phyloP scores from a whole-genome alignment of 2,888 invertebrate genomes.

The Crocallis elinguaria region DNA sequence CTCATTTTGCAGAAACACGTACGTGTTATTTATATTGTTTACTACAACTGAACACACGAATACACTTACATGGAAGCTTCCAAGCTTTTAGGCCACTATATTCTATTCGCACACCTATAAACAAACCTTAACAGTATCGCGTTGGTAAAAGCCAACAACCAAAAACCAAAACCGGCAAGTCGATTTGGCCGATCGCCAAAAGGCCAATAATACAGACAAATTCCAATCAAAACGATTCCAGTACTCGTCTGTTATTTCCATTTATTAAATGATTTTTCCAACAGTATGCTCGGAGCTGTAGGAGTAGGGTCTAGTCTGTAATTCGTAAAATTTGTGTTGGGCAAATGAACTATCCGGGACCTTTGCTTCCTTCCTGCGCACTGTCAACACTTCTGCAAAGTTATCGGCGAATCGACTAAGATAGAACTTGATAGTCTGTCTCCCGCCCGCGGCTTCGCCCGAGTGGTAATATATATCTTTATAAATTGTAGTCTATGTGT shows the following conservation, averaged over 20 bases:
- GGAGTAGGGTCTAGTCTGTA: neutral
- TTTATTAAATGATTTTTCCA: conserved; percentile 19
- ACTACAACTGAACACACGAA: neutral
- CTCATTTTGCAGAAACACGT: neutral
- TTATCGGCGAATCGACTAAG: too few species aligned
- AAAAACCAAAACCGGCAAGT: conserved; percentile 20
- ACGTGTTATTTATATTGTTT: conserved; percentile 2
- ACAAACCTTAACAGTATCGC: conserved; percentile 15
- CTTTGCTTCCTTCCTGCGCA: too few species aligned
- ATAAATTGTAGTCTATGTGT: too few species aligned
- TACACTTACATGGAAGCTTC: conserved; percentile 24
- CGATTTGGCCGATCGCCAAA: conserved; percentile 27
- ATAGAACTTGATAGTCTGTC: too few species aligned
- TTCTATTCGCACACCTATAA: conserved; percentile 19
- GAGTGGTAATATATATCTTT: too few species aligned
- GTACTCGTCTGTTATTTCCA: conserved; percentile 16
- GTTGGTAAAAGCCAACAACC: conserved; percentile 18
- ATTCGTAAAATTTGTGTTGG: too few species aligned
- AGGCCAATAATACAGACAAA: conserved; percentile 25
- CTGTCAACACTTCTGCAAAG: too few species aligned
- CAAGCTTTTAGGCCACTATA: conserved; percentile 15
- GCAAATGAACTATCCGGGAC: too few species aligned
- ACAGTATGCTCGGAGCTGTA: neutral
- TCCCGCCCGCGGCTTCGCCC: too few species aligned
- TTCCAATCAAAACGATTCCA: conserved; percentile 24